Evolutionary conservation across 1,140 invertebrate species (phyloP).

Genomic region (Chlorops oryzae): DNA sequence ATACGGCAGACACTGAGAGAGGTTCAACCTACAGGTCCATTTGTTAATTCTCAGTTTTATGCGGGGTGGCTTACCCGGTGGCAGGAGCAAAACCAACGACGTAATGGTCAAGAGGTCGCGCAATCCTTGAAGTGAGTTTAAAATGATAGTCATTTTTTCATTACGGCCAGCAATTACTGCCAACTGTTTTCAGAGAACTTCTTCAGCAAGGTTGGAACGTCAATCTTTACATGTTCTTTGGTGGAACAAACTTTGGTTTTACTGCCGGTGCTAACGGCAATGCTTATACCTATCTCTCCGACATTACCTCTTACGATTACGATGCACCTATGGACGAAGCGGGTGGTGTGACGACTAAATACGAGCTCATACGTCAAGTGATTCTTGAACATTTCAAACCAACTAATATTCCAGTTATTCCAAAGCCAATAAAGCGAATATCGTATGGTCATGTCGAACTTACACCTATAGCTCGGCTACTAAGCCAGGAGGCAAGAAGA

Average conservation of each 20-base stretch:
- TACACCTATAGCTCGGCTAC: neutral
- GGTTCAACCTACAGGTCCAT: slow-evolving; percentile 58
- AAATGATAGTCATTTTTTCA: no score
- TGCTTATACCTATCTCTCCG: slow-evolving; percentile 50
- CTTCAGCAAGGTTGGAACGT: slow-evolving; percentile 60
- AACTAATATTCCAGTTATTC: slow-evolving; percentile 4
- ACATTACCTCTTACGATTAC: slow-evolving; percentile 75
- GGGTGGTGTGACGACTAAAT: slow-evolving; percentile 54
- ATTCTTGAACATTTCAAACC: slow-evolving; percentile 50
- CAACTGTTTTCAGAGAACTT: slow-evolving; percentile 50
- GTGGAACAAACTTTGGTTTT: slow-evolving; percentile 66
- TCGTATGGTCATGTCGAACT: slow-evolving; percentile 2
- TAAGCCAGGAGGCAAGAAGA: neutral
- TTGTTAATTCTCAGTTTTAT: slow-evolving; percentile 89
- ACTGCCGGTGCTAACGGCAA: slow-evolving; percentile 55
- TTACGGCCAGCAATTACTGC: neutral
- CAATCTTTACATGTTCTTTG: slow-evolving; percentile 64
- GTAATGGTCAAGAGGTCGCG: slow-evolving; percentile 51
- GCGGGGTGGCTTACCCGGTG: slow-evolving; percentile 83
- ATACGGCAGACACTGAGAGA: slow-evolving; percentile 48
- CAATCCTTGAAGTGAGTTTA: slow-evolving; percentile 60
- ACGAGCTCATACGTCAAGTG: slow-evolving; percentile 52
- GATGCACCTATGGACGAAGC: slow-evolving; percentile 72
- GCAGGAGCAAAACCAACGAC: slow-evolving; percentile 60
- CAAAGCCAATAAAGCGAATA: neutral